Base-by-base conservation (phyloP, 2,113 vertebrate species). In the Oplegnathus fasciatus region DNA sequence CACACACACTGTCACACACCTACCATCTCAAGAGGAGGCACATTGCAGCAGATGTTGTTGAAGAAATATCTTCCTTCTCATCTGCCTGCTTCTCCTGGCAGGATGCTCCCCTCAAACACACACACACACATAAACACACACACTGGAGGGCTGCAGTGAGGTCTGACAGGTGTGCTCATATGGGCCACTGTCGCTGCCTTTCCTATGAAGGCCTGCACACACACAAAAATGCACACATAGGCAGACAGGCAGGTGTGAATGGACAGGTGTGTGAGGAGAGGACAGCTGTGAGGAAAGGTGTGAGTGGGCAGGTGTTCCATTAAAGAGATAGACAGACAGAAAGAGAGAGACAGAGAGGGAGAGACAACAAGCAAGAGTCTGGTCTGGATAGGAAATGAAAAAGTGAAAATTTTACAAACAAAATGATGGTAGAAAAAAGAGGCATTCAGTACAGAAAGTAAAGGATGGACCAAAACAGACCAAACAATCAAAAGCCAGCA, bases 231-330 rank as follows among this genome's bases (percentile, higher is more conserved):
- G 74, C 75, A 89, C 73, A 76, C 64, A 37, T 28, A 68, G 54
- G 81, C 84, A 88, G 78, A 82, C 88, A 86, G 86, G 84, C 94
- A 93, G 89, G 93, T 93, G 92, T 83, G 92, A 93, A 90, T 70
- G 85, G 86, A 90, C 92, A 94, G 93, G 93, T 94, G 94, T 94
- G 87, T 90, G 86, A 84, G 90, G 82, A 89, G 66, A 85, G 86
- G 89, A 92, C 93, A 95, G 94, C 91, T 95, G 94, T 69, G 92
- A 87, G 84, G 88, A 90, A 86, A 93, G 91, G 91, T 92, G 91
- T 89, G 90, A 93, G 91, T 87, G 70, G 91, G 89, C 94, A 95
- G 93, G 93, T 95, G 93, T 95, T 95, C 92, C 91, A 95, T 95
- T 95, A 94, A 82, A 93, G 84, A 87, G 86, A 69, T 58, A 71